These are phyloP conservation scores for Paratilapia polleni DNA, from an alignment of 2,113 vertebrate species.

Conservation along the genomic window DNA sequence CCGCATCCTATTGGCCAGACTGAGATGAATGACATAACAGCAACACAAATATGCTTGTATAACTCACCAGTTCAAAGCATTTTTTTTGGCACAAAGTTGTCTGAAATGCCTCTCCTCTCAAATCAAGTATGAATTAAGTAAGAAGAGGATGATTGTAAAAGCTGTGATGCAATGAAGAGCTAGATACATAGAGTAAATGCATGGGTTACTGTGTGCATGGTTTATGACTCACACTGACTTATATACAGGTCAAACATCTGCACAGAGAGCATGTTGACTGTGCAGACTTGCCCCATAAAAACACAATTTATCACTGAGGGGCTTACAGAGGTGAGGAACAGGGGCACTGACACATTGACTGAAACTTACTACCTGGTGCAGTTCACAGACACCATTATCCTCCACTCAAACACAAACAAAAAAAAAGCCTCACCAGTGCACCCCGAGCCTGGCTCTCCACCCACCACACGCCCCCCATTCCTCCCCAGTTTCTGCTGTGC, in stretches of 20 bases:
- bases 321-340: neutral
- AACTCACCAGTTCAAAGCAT: neutral
- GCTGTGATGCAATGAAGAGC: neutral
- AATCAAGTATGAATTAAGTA: neutral
- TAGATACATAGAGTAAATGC: neutral
- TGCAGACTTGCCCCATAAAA: neutral
- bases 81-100: neutral
- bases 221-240: neutral
- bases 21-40: conserved; percentile 21
- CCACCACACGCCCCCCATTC: neutral
- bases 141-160: neutral
- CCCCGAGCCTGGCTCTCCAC: neutral
- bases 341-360: neutral
- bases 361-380: neutral
- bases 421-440: neutral
- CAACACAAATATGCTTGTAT: neutral
- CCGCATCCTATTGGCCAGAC: conserved; percentile 66
- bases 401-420: neutral
- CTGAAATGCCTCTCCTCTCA: neutral
- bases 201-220: neutral
- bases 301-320: neutral
- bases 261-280: neutral
- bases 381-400: neutral
- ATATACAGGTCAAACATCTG: neutral
- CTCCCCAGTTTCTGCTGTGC: neutral